These are phyloP conservation scores for Coboldia fuscipes DNA, from an alignment of 1,140 invertebrate species.

Conservation along the genomic window DNA sequence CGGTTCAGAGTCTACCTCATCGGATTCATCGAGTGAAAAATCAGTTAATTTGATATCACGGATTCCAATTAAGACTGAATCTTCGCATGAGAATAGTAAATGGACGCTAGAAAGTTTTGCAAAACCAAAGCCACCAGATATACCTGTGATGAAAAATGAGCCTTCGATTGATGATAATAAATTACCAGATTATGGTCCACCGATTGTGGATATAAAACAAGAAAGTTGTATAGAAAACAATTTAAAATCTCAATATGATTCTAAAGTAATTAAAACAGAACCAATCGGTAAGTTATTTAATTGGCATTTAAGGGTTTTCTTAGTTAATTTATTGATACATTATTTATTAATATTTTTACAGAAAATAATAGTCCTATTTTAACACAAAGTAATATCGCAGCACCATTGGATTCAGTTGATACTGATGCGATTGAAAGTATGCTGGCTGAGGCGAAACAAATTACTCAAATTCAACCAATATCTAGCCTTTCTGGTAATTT, in stretches of 20 bases:
- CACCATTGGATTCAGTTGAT: neutral
- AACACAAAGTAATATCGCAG: too few species aligned
- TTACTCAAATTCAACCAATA: neutral
- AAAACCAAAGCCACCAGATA: neutral
- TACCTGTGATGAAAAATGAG: neutral
- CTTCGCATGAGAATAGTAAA: neutral
- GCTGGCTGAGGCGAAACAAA: slow-evolving; percentile 1
- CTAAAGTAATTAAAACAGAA: slow-evolving; percentile 1
- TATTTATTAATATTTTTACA: too few species aligned
- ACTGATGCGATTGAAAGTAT: slow-evolving; percentile 1
- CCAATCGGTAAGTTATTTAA: neutral
- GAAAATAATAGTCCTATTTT: too few species aligned
- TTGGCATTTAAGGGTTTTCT: too few species aligned
- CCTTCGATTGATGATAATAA: neutral
- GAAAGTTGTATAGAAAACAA: too few species aligned
- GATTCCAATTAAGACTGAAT: slow-evolving; percentile 3
- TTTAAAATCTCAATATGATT: neutral
- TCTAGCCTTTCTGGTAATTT: neutral
- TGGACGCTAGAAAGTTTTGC: neutral
- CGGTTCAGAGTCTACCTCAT: slow-evolving; percentile 16
- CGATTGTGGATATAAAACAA: neutral
- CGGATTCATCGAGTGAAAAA: slow-evolving; percentile 18
- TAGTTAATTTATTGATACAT: neutral
- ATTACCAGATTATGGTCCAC: neutral
- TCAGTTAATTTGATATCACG: too few species aligned